These are phyloP conservation scores for Callyntrura guangdongensis DNA, from an alignment of 2,888 invertebrate genomes.

Conservation along the genomic window DNA sequence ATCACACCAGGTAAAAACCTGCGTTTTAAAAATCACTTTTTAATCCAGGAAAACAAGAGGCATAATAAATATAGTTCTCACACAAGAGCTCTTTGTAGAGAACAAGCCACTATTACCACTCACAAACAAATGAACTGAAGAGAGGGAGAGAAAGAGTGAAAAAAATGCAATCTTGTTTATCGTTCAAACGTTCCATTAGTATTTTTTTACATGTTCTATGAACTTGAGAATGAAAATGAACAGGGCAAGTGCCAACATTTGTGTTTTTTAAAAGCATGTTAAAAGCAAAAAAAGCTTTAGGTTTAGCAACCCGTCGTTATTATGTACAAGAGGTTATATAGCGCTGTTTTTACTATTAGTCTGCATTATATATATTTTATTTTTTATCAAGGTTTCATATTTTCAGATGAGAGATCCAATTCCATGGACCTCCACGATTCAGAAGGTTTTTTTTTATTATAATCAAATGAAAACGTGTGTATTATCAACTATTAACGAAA, in stretches of 20 bases:
- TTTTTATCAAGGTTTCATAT: background rate
- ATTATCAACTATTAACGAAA: too few species aligned
- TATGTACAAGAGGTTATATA: background rate
- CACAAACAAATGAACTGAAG: constrained; percentile 19
- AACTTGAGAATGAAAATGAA: constrained; percentile 28
- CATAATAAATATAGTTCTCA: too few species aligned
- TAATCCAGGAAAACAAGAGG: background rate
- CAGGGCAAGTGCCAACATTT: constrained; percentile 51
- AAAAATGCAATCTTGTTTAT: constrained; percentile 49
- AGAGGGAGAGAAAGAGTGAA: constrained; percentile 22
- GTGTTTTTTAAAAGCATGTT: constrained; percentile 46
- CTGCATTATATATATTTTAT: background rate
- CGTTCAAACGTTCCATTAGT: constrained; percentile 33
- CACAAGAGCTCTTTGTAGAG: background rate
- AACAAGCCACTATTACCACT: background rate
- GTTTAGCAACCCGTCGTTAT: background rate
- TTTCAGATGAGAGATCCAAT: too few species aligned
- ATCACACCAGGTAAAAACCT: too few species aligned
- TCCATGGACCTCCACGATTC: too few species aligned
- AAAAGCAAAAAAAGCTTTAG: background rate
- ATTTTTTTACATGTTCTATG: constrained; percentile 37
- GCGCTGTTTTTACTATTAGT: background rate
- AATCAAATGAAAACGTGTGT: too few species aligned
- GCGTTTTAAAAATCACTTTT: background rate
- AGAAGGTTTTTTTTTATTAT: too few species aligned